A percentile compares a stretch with the other conserved stretches of the same genome.
phyloP scores from a whole-genome alignment of 2,113 vertebrate genomes.

The Petaurus breviceps region DNA sequence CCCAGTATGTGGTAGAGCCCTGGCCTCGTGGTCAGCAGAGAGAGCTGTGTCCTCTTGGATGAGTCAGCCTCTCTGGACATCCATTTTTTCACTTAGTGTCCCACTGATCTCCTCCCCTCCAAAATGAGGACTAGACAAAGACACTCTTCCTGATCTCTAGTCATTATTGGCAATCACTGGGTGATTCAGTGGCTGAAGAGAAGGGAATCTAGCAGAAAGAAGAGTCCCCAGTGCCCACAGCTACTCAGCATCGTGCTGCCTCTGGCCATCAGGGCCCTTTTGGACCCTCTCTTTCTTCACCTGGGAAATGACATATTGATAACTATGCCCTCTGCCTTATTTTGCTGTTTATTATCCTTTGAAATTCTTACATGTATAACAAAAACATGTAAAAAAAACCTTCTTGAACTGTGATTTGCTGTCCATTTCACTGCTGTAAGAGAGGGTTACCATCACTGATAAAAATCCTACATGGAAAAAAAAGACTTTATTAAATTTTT shows the following conservation, averaged over 20 bases:
- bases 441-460: conserved; percentile 21
- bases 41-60: not conserved
- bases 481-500: conserved; percentile 41
- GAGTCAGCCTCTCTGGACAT: not conserved
- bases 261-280: not conserved
- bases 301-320: not conserved
- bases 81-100: not conserved
- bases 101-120: not conserved
- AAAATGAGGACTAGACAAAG: not conserved
- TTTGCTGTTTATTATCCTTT: not conserved
- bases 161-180: not conserved
- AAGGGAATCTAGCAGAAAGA: not conserved
- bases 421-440: not conserved
- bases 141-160: not conserved
- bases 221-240: not conserved
- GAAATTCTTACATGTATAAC: conserved; percentile 5
- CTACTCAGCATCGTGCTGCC: no score
- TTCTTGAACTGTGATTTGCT: conserved; percentile 43
- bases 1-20: not conserved
- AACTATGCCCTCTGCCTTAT: not conserved
- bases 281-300: not conserved
- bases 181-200: not conserved
- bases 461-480: conserved; percentile 28
- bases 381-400: not conserved
- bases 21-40: not conserved